These are phyloP conservation scores for Osmerus mordax DNA, from an alignment of 2,113 vertebrate species.

Conservation along the genomic window DNA sequence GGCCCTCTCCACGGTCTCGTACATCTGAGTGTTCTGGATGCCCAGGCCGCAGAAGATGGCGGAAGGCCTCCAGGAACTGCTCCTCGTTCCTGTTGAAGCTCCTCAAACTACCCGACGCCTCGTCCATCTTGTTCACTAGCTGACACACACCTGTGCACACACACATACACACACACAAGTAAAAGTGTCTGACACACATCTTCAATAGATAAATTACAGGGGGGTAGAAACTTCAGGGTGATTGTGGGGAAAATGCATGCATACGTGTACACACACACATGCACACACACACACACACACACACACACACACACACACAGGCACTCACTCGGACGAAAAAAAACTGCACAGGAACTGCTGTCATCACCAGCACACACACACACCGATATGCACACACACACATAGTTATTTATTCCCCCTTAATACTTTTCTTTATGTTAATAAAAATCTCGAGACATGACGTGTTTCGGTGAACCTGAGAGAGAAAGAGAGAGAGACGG, in stretches of 20 bases:
- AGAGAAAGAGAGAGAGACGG: too few species aligned
- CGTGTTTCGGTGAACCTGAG: too few species aligned
- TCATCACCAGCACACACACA: neutral
- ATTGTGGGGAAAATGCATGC: neutral
- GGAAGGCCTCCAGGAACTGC: conserved; percentile 95
- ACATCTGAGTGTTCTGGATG: conserved; percentile 99
- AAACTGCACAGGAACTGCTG: too few species aligned
- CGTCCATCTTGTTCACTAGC: conserved; percentile 93
- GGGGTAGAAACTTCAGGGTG: too few species aligned
- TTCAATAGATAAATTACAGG: neutral
- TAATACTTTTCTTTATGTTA: too few species aligned
- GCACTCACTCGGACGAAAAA: too few species aligned
- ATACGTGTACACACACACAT: neutral
- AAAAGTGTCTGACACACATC: neutral
- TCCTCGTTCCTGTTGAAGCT: conserved; percentile 96
- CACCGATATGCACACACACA: neutral
- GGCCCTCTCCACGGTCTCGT: conserved; percentile 90
- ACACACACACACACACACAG: too few species aligned
- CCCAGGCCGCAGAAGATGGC: conserved; percentile 96
- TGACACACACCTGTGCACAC: conserved; percentile 86
- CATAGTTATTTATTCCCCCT: too few species aligned
- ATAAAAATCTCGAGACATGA: too few species aligned
- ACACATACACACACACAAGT: conserved; percentile 2
- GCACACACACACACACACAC: neutral
- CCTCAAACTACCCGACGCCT: conserved; percentile 79